Evolutionary conservation across 30 jellyfish, hydroid and myxozoan genomes (phyloP).

Genomic region (Morbakka virulenta): DNA sequence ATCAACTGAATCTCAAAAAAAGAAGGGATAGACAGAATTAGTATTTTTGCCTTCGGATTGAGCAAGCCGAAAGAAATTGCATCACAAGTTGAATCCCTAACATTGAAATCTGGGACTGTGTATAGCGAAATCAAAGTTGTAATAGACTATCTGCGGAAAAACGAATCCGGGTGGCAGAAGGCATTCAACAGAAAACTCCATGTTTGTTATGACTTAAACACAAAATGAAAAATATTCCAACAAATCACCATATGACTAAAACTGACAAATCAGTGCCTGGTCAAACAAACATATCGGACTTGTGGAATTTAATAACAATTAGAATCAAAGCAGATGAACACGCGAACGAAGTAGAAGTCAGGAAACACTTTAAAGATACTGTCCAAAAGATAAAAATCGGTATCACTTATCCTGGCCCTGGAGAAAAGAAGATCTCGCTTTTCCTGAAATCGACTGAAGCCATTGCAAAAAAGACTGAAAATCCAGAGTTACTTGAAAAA

Average conservation of each 20-base stretch:
- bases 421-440: too few relatives aligned
- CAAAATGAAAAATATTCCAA: neutral
- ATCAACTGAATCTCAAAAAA: constrained; percentile 1
- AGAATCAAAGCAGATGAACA: neutral
- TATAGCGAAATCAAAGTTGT: neutral
- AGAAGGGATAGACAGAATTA: neutral
- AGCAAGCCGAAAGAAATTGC: neutral
- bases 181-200: neutral
- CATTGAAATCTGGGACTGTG: constrained; percentile 8
- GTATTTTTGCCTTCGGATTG: constrained; percentile 9
- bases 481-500: constrained; percentile 5
- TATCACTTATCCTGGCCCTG: constrained; percentile 14
- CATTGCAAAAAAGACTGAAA: constrained; percentile 3
- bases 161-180: too few relatives aligned
- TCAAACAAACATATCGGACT: too few relatives aligned
- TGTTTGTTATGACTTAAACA: neutral
- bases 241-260: neutral
- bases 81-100: neutral
- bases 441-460: too few relatives aligned
- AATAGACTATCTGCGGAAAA: constrained; percentile 5
- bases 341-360: neutral
- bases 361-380: constrained; percentile 19
- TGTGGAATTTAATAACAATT: too few relatives aligned
- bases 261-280: neutral
- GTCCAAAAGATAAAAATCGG: neutral